Evolutionary conservation across 2,888 invertebrate genomes (phyloP), one percentile per base, ranked within the genome.

Genomic region (Onthophagus sagittarius): DNA sequence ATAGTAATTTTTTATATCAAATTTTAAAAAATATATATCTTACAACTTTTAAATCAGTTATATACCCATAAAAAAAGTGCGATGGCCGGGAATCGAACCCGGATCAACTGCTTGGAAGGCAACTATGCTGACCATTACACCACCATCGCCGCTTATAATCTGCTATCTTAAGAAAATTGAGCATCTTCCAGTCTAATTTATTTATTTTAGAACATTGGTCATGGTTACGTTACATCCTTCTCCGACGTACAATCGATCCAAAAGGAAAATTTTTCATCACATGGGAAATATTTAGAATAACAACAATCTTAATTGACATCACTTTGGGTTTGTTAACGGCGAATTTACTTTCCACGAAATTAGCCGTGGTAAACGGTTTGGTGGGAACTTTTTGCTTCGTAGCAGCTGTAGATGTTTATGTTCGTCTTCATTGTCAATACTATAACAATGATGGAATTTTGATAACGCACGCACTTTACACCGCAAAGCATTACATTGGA

Each of bases 71-170:
- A 73, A 75, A 75, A 71, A 71, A 72, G 39, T 63, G 53, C 64
- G 73, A 85, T 85, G 85, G 84, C 85, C 85, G 85, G 84, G 85
- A 85, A 85, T 85, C 85, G 85, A 85, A 85, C 85, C 84, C 85
- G 85, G 84, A 85, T 85, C 85, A 85, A 84, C 85, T 85, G 84
- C 85, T 84, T 85, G 84, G 85, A 84, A 84, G 84, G 85, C 85
- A 85, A 84, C 84, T 84, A 85, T 85, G 85, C 84, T 84, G 83
- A 84, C 85, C 85, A 85, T 84, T 84, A 85, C 84, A 85, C 84
- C 73, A 70, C 71, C 74, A 73, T 71, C 71, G 75, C 74, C 14
- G 7, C n/a, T 39, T 15, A 11, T 0, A 14, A 5, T 15, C 1
- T 67, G 4, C 5, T 9, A n/a, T 15, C 11, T 9, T n/a, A 67